Evolutionary conservation across 92 coral and sea anemone genomes (phyloP), one percentile per base, ranked within the genome.

Genomic region (Virgularia gustaviana): DNA sequence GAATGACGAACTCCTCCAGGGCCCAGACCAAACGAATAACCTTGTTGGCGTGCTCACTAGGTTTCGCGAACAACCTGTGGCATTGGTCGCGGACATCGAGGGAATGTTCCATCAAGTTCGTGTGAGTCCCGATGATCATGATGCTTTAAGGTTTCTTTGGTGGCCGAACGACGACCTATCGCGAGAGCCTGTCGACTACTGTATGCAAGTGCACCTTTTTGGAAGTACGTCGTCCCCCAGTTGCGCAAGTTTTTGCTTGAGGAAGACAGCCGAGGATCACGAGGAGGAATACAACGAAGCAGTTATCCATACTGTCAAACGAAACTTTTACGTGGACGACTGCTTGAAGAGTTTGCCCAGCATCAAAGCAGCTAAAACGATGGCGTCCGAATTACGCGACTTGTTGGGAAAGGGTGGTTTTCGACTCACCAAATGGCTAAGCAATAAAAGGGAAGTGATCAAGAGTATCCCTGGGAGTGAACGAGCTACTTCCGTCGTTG

Each of bases 281-380:
- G 49, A 49, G 16, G 72, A 41, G 44, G 79, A 27, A 23, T n/a
- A 36, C 19, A 55, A 79, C 20, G 29, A 73, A 29, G 57, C 25
- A 36, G 59, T 72, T 39, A 35, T 36, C 8, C 37, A 53, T 12
- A 47, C 27, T 25, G 57, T 79, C 9, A 20, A 61, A 10, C 61
- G 84, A 51, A 79, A 79, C 67, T 61, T 79, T 65, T 79, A 72
- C 39, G 68, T 79, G 5, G 84, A 72, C 28, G 84, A 79, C 37
- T 41, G 52, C 20, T 59, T 72, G 79, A 79, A 72, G 73, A n/a
- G n/a, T n/a, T n/a, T n/a, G n/a, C n/a, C n/a, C n/a, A n/a, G n/a
- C n/a, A n/a, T n/a, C n/a, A n/a, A n/a, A n/a, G n/a, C n/a, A n/a
- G n/a, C n/a, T n/a, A n/a, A n/a, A n/a, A n/a, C n/a, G n/a, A n/a